phyloP scores from a whole-genome alignment of 2,113 vertebrate species.

The Trogon surrucura region DNA sequence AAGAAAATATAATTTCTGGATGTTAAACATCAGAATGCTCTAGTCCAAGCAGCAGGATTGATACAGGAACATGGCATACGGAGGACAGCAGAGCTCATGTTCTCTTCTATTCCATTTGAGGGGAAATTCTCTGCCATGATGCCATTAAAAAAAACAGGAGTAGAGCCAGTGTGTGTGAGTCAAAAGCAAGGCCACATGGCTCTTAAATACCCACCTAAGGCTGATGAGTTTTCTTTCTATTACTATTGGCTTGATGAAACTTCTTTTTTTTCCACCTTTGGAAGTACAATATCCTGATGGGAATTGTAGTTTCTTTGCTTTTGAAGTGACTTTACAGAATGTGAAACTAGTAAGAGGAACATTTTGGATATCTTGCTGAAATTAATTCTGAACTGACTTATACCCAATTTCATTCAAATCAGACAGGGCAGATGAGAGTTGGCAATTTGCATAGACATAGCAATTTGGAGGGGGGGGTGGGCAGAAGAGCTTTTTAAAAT shows the following conservation, averaged over 20 bases:
- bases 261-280: not conserved
- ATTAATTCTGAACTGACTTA: not conserved
- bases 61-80: not conserved
- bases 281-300: not conserved
- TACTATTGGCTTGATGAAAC: fast-evolving
- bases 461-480: not conserved
- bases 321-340: not conserved
- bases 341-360: not conserved
- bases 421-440: not conserved
- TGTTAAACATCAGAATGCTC: not conserved
- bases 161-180: not conserved
- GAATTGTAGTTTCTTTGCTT: not conserved
- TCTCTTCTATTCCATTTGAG: not conserved
- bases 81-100: not conserved
- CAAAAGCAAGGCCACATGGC: not conserved
- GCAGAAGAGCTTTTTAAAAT: conserved; percentile 12
- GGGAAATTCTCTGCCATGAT: not conserved
- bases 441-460: not conserved
- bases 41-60: not conserved
- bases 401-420: not conserved
- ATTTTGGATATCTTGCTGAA: not conserved
- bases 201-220: not conserved
- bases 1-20: not conserved
- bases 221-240: not conserved
- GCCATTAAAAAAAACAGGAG: not conserved